A percentile compares a stretch with the other conserved stretches of the same genome.
phyloP scores from a whole-genome alignment of 2,797 vertebrate species.

The Carcharodon carcharias region DNA sequence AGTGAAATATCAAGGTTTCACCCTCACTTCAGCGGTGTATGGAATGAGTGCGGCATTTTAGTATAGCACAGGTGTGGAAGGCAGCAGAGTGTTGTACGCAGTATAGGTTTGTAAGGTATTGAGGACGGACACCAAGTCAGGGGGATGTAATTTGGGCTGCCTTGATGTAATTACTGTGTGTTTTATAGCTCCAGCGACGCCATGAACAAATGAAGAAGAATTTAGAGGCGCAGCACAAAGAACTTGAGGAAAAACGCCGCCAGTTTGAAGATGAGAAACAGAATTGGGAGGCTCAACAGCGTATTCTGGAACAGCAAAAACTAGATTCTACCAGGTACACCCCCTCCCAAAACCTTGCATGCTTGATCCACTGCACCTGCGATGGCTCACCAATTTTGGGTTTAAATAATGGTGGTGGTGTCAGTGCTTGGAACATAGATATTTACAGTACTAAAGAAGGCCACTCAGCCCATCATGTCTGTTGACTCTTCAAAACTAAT shows the following conservation, averaged over 20 bases:
- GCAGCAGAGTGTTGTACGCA: not conserved
- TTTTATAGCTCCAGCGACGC: constrained; percentile 76
- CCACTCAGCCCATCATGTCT: not conserved
- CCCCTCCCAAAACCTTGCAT: not conserved
- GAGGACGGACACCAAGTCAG: not conserved
- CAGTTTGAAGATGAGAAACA: constrained; percentile 87
- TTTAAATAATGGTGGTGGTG: not conserved
- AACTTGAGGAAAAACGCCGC: constrained; percentile 87
- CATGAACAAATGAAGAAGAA: constrained; percentile 99
- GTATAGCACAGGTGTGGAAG: not conserved
- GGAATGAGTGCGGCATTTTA: not conserved
- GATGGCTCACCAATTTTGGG: not conserved
- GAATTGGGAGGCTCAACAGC: constrained; percentile 88
- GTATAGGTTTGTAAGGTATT: not conserved
- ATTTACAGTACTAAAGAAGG: not conserved
- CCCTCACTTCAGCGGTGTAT: not conserved
- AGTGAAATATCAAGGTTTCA: not conserved
- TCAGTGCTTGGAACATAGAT: not conserved
- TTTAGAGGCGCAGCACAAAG: constrained; percentile 92
- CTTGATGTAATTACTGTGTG: not conserved
- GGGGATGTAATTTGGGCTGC: not conserved
- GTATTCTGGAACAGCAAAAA: constrained; percentile 91
- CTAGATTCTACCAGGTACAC: constrained; percentile 74
- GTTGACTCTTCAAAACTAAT: not conserved
- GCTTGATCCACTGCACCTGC: not conserved